phyloP scores from a whole-genome alignment of 2,888 invertebrate genomes.

The Merodon equestris region DNA sequence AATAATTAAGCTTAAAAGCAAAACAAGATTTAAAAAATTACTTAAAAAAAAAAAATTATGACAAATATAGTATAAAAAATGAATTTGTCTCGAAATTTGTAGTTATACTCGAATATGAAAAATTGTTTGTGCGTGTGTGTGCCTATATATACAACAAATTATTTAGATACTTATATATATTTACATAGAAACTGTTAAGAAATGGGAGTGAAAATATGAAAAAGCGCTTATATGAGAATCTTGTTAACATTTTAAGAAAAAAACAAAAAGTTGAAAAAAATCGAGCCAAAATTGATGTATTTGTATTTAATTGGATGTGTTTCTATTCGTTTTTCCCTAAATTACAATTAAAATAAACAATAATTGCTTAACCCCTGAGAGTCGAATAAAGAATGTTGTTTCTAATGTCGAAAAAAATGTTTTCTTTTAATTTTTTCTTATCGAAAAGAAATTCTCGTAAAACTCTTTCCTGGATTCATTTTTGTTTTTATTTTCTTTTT shows the following conservation, averaged over 20 bases:
- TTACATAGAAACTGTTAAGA: slow-evolving; percentile 31
- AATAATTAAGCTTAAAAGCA: slow-evolving; percentile 24
- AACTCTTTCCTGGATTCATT: neutral
- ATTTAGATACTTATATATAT: slow-evolving; percentile 23
- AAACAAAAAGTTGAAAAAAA: slow-evolving; percentile 18
- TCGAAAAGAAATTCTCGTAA: neutral
- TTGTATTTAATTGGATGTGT: slow-evolving; percentile 58
- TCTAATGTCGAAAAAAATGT: slow-evolving; percentile 56
- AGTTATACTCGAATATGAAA: slow-evolving; percentile 66
- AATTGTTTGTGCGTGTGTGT: slow-evolving; percentile 67
- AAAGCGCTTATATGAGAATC: slow-evolving; percentile 25
- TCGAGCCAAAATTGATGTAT: slow-evolving; percentile 4
- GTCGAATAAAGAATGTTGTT: slow-evolving; percentile 67
- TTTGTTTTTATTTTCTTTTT: no score
- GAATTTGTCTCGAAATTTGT: slow-evolving; percentile 53
- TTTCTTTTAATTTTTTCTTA: slow-evolving; percentile 33
- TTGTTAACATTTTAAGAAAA: slow-evolving; percentile 45
- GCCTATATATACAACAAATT: slow-evolving; percentile 56
- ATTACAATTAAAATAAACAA: slow-evolving; percentile 38
- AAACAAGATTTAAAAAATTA: slow-evolving; percentile 27
- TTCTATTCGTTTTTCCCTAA: slow-evolving; percentile 62
- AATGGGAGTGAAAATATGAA: slow-evolving; percentile 39
- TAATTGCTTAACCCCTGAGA: slow-evolving; percentile 40
- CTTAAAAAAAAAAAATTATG: slow-evolving; percentile 8
- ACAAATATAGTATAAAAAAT: neutral